A percentile compares a stretch with the other conserved stretches of the same genome.
Evolutionary conservation across 2,888 invertebrate species (phyloP).

Genomic region (Ypsolopha scabrella): DNA sequence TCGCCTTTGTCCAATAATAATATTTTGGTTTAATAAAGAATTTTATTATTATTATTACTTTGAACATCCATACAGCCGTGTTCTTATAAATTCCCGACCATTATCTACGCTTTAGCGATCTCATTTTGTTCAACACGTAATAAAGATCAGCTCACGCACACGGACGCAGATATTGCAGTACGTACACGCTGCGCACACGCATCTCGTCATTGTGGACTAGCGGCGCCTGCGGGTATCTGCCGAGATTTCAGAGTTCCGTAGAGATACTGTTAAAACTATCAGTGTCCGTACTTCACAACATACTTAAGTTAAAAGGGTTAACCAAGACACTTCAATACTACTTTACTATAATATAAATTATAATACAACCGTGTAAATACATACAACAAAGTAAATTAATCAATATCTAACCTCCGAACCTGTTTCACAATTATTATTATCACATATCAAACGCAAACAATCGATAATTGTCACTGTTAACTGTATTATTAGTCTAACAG

Average conservation of each 20-base stretch:
- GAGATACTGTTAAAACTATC: neutral
- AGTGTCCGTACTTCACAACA: too few relatives aligned
- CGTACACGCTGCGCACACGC: neutral
- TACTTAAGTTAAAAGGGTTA: too few relatives aligned
- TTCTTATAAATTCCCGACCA: constrained; percentile 14
- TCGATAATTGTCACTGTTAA: neutral
- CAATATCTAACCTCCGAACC: too few relatives aligned
- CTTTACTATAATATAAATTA: too few relatives aligned
- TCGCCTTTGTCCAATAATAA: too few relatives aligned
- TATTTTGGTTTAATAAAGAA: too few relatives aligned
- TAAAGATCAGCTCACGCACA: constrained; percentile 30
- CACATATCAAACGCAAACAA: neutral
- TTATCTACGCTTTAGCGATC: constrained; percentile 40
- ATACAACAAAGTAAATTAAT: too few relatives aligned
- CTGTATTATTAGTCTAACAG: neutral
- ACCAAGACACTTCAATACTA: too few relatives aligned
- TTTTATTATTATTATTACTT: too few relatives aligned
- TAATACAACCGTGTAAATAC: too few relatives aligned
- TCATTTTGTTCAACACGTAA: constrained; percentile 52
- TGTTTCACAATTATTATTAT: neutral
- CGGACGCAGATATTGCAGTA: neutral
- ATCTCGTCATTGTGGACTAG: neutral
- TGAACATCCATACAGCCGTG: too few relatives aligned
- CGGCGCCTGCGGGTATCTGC: neutral
- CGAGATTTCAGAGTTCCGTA: neutral